These are phyloP conservation scores for Argyra leucocephala DNA, from an alignment of 2,888 invertebrate species.

Conservation along the genomic window DNA sequence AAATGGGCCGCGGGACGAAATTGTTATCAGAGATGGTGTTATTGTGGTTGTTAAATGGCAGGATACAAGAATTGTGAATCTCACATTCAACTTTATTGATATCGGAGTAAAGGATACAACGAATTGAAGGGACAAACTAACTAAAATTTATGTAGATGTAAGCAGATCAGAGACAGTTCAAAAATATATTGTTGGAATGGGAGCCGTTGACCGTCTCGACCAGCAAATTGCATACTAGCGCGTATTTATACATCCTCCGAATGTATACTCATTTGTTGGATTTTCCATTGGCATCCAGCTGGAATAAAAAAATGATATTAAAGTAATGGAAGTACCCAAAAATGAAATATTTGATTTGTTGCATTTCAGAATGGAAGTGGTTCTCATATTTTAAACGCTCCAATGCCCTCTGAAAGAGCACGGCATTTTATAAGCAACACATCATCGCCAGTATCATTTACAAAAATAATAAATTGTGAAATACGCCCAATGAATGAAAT, in stretches of 20 bases:
- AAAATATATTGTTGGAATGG: too few relatives aligned
- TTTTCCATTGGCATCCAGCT: neutral
- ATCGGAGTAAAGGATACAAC: neutral
- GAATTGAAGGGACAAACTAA: neutral
- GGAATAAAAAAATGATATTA: neutral
- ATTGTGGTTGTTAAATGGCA: neutral
- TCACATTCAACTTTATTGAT: neutral
- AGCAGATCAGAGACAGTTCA: too few relatives aligned
- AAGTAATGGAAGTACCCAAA: too few relatives aligned
- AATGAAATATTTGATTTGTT: neutral
- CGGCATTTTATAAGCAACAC: neutral
- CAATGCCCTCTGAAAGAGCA: neutral
- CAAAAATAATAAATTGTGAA: too few relatives aligned
- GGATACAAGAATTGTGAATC: neutral
- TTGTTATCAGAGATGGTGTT: constrained; percentile 5
- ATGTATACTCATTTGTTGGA: constrained; percentile 7
- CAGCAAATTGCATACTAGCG: too few relatives aligned
- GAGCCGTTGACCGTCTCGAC: too few relatives aligned
- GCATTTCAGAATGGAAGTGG: neutral
- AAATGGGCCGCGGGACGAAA: neutral
- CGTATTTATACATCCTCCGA: too few relatives aligned
- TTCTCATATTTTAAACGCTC: neutral
- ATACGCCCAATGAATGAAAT: neutral
- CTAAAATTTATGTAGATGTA: too few relatives aligned
- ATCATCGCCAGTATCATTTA: neutral